These are phyloP conservation scores for Ceratoteleas bidentatus DNA, from an alignment of 1,140 invertebrate genomes.

Conservation along the genomic window DNA sequence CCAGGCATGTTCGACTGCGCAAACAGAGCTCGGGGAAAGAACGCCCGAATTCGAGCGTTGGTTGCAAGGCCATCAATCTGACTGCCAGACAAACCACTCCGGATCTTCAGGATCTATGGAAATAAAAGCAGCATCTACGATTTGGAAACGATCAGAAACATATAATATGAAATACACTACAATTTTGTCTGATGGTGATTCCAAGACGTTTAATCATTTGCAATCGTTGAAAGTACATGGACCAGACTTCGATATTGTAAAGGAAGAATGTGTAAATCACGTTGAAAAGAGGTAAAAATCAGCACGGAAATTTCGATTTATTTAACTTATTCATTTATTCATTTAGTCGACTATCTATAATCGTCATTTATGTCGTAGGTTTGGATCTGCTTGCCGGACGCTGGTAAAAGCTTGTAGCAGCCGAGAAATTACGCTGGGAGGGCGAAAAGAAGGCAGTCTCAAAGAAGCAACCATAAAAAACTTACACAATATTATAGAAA, in stretches of 20 bases:
- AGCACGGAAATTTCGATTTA: neutral
- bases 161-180: conserved; percentile 10
- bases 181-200: conserved; percentile 10
- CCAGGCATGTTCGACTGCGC: too few relatives aligned
- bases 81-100: neutral
- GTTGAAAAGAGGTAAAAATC: conserved; percentile 9
- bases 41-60: too few relatives aligned
- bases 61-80: neutral
- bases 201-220: conserved; percentile 13
- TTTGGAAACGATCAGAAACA: conserved; percentile 8
- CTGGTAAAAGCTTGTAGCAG: conserved; percentile 6
- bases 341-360: neutral
- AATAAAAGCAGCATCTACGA: conserved; percentile 2
- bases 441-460: conserved; percentile 10
- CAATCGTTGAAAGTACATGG: conserved; percentile 7
- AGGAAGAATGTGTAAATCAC: conserved; percentile 11
- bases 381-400: conserved; percentile 6
- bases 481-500: conserved; percentile 20
- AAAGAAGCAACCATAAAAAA: conserved; percentile 19
- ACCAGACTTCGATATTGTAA: neutral
- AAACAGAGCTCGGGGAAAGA: too few relatives aligned
- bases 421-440: conserved; percentile 11
- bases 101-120: conserved; percentile 12
- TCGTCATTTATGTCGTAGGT: neutral
- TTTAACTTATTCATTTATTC: neutral